These are phyloP conservation scores for Abrostola tripartita DNA, from an alignment of 2,888 invertebrate species.

Conservation along the genomic window DNA sequence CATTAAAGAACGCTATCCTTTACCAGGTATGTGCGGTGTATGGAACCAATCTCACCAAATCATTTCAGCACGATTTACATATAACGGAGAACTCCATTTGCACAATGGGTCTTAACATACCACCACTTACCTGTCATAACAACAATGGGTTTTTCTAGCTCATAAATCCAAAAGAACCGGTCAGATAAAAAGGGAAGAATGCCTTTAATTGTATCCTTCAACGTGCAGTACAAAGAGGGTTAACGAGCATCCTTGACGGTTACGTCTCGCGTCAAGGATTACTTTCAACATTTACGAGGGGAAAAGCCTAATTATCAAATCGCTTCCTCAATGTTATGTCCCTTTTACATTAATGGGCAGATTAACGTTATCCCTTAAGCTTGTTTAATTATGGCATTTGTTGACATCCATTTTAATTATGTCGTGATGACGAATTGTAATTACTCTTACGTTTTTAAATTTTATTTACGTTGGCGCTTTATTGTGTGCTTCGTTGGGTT, in stretches of 20 bases:
- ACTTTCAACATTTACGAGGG: conserved; percentile 27
- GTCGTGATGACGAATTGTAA: background rate
- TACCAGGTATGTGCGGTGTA: too few species aligned
- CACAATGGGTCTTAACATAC: too few species aligned
- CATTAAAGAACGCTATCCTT: too few species aligned
- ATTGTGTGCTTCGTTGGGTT: background rate
- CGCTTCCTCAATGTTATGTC: conserved; percentile 31
- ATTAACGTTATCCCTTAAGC: conserved; percentile 19
- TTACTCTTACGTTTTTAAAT: background rate
- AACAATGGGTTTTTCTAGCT: too few species aligned
- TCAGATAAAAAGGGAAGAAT: background rate
- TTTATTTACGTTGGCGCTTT: background rate
- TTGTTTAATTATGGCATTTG: conserved; percentile 10
- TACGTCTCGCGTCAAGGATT: conserved; percentile 8
- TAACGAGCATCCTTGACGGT: conserved; percentile 1
- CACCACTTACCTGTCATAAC: too few species aligned
- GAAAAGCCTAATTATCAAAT: conserved; percentile 29
- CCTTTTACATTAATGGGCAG: conserved; percentile 24
- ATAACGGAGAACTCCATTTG: too few species aligned
- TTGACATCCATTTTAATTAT: background rate
- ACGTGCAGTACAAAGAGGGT: background rate
- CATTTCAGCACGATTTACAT: too few species aligned
- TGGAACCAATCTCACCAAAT: too few species aligned
- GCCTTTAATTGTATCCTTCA: background rate
- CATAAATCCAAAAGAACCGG: background rate